Evolutionary conservation across 2,113 vertebrate species (phyloP).

Genomic region (Thryonomys swinderianus): DNA sequence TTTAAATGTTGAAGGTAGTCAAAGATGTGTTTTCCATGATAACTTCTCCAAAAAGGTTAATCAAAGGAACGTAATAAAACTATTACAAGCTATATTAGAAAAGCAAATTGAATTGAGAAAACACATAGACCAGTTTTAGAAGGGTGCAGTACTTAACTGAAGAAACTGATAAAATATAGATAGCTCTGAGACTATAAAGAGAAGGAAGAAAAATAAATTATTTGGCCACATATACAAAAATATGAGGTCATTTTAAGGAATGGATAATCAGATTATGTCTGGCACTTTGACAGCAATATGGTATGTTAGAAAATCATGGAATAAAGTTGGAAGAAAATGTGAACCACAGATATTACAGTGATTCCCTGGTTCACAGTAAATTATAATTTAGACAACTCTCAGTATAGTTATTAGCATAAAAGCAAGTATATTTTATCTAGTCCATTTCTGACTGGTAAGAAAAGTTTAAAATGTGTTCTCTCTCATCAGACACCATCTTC

Average conservation of each 20-base stretch:
- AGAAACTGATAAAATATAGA: background rate
- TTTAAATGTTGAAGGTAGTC: background rate
- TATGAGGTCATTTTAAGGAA: background rate
- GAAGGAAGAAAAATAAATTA: background rate
- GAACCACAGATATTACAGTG: background rate
- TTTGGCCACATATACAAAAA: background rate
- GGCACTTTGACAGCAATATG: background rate
- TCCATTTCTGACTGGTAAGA: background rate
- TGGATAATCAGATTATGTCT: background rate
- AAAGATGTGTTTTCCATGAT: background rate
- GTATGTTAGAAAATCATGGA: background rate
- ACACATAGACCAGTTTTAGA: background rate
- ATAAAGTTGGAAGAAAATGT: conserved; percentile 7
- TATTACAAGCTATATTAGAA: background rate
- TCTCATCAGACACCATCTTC: background rate
- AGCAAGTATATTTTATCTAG: background rate
- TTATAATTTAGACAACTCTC: background rate
- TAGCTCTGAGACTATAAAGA: background rate
- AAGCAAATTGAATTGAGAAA: background rate
- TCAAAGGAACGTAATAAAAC: background rate
- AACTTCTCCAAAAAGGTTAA: background rate
- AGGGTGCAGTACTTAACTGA: background rate
- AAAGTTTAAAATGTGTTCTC: background rate
- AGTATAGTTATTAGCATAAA: background rate
- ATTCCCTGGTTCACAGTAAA: background rate